Base-by-base conservation (phyloP, 2,797 vertebrate species). In the Pitangus sulphuratus region DNA sequence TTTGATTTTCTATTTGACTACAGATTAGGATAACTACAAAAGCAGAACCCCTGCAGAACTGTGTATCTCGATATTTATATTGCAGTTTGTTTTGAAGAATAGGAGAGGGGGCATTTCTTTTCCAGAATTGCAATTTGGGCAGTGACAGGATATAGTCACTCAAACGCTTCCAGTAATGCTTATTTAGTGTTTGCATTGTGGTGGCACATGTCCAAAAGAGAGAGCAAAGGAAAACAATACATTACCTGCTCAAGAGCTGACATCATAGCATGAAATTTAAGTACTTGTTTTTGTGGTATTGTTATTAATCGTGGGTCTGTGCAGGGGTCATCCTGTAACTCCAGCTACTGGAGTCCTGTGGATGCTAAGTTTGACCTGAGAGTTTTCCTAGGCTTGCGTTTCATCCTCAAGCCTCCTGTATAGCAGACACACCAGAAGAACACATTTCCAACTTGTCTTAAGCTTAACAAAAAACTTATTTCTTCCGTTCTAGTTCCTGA, bases 221-320 rank as follows among this genome's bases (percentile, higher is more conserved):
- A 84, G 68, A 77, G 84, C 64, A 93, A 90, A 93, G 77, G 60
- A 75, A 95, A 96, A 94, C 87, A 93, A 74, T 70, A 85, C n/a
- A 56, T 94, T 89, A 68, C 51, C 75, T 92, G 71, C 82, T 79
- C 51, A 51, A 89, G 64, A 80, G 56, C 28, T 91, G 91, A 93
- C 81, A 85, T 93, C 84, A 77, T 22, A 58, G 60, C 19, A 31
- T 77, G 89, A 85, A 89, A 93, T 62, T 80, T 62, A 87, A 96
- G 82, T 76, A 35, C 68, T 94, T 80, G 56, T 42, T 91, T 95
- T 95, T 93, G 93, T 74, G 87, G 71, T 84, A 80, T 92, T 92
- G 60, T 92, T 95, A 66, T 91, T 96, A 93, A 94, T 89, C 81
- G 48, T 48, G 78, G 84, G 72, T 90, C 84, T 83, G 13, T 85